These are phyloP conservation scores for Anas platyrhynchos DNA, from an alignment of 2,113 vertebrate genomes.

Conservation along the genomic window DNA sequence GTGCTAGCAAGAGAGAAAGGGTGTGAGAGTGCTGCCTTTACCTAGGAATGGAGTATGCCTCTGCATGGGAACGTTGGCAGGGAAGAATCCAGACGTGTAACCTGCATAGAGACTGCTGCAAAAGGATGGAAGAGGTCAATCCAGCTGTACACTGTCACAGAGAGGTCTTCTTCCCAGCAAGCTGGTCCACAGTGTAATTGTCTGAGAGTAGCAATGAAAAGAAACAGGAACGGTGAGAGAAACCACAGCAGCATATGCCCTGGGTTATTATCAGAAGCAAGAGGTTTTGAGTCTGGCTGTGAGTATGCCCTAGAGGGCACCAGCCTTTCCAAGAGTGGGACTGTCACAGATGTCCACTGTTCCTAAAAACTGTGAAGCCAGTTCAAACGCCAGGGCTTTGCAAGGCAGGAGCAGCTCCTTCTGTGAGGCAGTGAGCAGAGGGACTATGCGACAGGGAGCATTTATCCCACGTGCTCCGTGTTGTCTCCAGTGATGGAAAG, in stretches of 20 bases:
- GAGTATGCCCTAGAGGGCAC: background rate
- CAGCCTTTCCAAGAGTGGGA: background rate
- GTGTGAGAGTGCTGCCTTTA: background rate
- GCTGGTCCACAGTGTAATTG: background rate
- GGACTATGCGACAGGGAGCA: background rate
- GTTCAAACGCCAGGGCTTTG: background rate
- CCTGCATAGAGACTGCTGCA: background rate
- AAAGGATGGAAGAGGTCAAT: background rate
- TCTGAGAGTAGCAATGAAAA: background rate
- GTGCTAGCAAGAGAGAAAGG: background rate
- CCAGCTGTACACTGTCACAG: background rate
- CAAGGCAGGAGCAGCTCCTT: background rate
- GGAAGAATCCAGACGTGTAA: background rate
- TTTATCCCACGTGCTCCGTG: constrained; percentile 30
- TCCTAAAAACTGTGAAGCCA: background rate
- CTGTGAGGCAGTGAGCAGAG: background rate
- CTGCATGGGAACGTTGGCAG: background rate
- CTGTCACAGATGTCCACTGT: background rate
- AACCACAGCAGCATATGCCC: background rate
- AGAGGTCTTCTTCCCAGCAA: background rate
- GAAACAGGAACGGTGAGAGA: background rate
- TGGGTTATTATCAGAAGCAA: background rate
- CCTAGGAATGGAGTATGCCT: no score
- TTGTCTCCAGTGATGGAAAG: constrained; percentile 66
- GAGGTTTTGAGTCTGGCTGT: background rate